These are phyloP conservation scores for Numida meleagris DNA, from an alignment of 2,113 vertebrate species.

Conservation along the genomic window DNA sequence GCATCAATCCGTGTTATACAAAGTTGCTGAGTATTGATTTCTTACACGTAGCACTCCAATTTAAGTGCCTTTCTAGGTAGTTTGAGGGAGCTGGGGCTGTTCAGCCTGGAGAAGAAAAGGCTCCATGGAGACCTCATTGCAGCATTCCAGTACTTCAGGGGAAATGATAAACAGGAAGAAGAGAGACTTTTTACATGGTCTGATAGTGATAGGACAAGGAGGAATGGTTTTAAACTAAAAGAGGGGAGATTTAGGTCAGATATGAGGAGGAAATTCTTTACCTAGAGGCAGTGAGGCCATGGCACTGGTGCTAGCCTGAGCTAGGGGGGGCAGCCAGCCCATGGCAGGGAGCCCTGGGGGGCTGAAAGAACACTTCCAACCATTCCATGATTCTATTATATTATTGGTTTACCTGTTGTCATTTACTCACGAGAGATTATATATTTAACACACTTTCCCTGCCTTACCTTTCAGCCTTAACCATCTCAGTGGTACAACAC, in stretches of 20 bases:
- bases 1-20: background rate
- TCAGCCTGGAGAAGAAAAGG: too few species aligned
- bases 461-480: background rate
- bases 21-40: background rate
- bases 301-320: background rate
- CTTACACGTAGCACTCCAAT: rapidly evolving
- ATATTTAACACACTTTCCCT: background rate
- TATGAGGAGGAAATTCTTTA: background rate
- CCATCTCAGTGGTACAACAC: background rate
- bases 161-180: too few species aligned
- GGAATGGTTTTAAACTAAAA: background rate
- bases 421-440: background rate
- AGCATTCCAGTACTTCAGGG: too few species aligned
- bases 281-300: background rate
- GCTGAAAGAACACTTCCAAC: background rate
- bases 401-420: background rate
- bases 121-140: too few species aligned
- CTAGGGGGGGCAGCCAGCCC: background rate
- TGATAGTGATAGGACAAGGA: too few species aligned
- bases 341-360: too few species aligned
- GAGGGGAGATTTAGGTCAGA: background rate
- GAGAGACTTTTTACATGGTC: too few species aligned
- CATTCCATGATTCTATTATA: background rate
- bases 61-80: background rate
- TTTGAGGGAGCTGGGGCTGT: too few species aligned